These are phyloP conservation scores for Xanthia icteritia DNA, from an alignment of 2,888 invertebrate species.

Conservation along the genomic window DNA sequence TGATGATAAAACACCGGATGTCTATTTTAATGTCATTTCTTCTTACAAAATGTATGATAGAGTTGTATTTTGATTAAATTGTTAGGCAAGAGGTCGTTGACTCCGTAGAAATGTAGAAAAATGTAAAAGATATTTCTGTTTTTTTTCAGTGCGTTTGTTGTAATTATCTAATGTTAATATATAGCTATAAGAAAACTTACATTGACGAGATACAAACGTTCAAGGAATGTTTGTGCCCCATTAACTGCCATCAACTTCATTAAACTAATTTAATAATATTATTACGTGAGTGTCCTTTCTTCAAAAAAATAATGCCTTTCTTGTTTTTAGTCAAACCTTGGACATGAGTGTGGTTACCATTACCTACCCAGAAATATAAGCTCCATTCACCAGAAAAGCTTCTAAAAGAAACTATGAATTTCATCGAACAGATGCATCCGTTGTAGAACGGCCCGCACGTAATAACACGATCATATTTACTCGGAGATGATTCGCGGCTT, in stretches of 20 bases:
- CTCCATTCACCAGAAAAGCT: neutral
- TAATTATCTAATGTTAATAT: neutral
- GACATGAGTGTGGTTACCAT: neutral
- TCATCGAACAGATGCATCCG: conserved; percentile 4
- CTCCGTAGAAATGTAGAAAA: neutral
- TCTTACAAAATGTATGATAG: conserved; percentile 36
- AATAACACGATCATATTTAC: conserved; percentile 61
- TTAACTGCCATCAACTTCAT: neutral
- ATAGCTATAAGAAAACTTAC: neutral
- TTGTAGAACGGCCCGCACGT: conserved; percentile 53
- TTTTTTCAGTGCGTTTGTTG: neutral
- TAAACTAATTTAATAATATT: neutral
- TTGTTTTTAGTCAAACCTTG: too few relatives aligned
- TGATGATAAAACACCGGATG: conserved; percentile 56
- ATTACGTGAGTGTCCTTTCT: neutral
- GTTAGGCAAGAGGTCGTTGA: conserved; percentile 47
- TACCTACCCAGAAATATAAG: neutral
- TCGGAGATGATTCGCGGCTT: conserved; percentile 65
- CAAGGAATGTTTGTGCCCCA: neutral
- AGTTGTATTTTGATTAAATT: conserved; percentile 27
- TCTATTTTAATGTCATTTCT: conserved; percentile 38
- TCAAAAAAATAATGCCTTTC: neutral
- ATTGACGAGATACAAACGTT: neutral
- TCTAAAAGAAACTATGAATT: neutral
- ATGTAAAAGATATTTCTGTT: neutral